Percentiles rank a stretch among this genome's conserved stretches.
Conservation (phyloP, 2,113 vertebrate genomes). For the Trematomus loennbergii region DNA sequence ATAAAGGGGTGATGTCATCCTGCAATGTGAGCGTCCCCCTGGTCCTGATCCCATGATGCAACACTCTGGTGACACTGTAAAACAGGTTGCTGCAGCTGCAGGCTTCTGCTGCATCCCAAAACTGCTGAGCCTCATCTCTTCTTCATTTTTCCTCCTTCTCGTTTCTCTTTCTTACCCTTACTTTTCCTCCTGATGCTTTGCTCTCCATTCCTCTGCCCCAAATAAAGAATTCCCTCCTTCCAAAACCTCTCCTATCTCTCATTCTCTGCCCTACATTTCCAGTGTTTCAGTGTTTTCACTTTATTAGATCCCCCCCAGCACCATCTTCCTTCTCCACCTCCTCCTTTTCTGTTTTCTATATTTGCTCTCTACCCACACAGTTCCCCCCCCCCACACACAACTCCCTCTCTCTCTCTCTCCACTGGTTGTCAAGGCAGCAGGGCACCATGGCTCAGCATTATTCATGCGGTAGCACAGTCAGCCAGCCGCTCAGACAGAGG, state of each 20-base stretch:
- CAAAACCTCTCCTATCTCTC: background rate
- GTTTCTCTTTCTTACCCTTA: too few species aligned
- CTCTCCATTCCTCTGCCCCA: slow-evolving; percentile 12
- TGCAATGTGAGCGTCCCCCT: slow-evolving; percentile 77
- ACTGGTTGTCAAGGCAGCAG: slow-evolving; percentile 80
- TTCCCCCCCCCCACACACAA: background rate
- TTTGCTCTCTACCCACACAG: slow-evolving; percentile 62
- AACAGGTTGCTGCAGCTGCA: slow-evolving; percentile 67
- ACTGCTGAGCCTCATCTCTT: slow-evolving; percentile 57
- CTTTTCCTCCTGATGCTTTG: background rate
- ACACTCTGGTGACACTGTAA: slow-evolving; percentile 78
- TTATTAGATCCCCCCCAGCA: slow-evolving; percentile 31
- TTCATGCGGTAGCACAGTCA: slow-evolving; percentile 68
- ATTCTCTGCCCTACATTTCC: slow-evolving; percentile 44
- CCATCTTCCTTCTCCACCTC: slow-evolving; percentile 13
- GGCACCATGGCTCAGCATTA: slow-evolving; percentile 83
- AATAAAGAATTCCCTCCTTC: slow-evolving; percentile 14
- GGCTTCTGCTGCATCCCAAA: slow-evolving; percentile 39
- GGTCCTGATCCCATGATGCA: slow-evolving; percentile 84
- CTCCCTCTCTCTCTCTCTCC: background rate
- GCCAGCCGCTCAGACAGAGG: slow-evolving; percentile 34
- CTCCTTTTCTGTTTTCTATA: slow-evolving; percentile 39
- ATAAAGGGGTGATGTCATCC: slow-evolving; percentile 81
- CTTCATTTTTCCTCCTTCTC: background rate
- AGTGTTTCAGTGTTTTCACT: slow-evolving; percentile 34